Conservation (phyloP, 2,797 vertebrate genomes). For the Salmo trutta region DNA sequence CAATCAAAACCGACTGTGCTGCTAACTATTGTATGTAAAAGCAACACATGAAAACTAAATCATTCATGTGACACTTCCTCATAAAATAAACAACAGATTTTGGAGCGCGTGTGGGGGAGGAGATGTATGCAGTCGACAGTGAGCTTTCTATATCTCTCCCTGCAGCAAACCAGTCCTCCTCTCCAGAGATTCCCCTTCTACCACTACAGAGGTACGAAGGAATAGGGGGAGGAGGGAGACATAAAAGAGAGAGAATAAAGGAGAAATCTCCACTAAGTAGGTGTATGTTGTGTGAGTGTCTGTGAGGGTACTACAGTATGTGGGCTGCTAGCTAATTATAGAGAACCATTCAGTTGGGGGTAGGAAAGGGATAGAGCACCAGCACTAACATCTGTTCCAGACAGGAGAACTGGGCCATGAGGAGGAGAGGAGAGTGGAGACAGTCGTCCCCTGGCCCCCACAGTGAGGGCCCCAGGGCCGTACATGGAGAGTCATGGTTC, state of each 20-base stretch:
- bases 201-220: constrained; percentile 15
- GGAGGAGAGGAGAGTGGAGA: constrained; percentile 8
- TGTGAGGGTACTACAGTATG: not conserved
- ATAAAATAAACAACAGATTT: constrained; percentile 47
- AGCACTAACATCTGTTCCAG: constrained; percentile 67
- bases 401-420: constrained; percentile 56
- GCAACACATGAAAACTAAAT: constrained; percentile 58
- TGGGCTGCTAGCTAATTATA: constrained; percentile 62
- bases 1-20: constrained; percentile 2
- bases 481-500: not conserved
- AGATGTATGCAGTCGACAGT: constrained; percentile 60
- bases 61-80: constrained; percentile 57
- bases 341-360: constrained; percentile 69
- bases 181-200: constrained; percentile 29
- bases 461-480: not conserved
- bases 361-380: constrained; percentile 62
- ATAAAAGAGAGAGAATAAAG: constrained; percentile 19
- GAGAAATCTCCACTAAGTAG: constrained; percentile 48
- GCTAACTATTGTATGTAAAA: constrained; percentile 45
- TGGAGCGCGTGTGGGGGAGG: constrained; percentile 43
- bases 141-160: constrained; percentile 17
- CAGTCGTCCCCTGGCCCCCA: not conserved
- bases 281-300: not conserved
- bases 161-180: constrained; percentile 8
- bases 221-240: constrained; percentile 7